Evolutionary conservation across 53 echinoderm and acorn worm genomes (phyloP).

Genomic region (Luidia sarsii): DNA sequence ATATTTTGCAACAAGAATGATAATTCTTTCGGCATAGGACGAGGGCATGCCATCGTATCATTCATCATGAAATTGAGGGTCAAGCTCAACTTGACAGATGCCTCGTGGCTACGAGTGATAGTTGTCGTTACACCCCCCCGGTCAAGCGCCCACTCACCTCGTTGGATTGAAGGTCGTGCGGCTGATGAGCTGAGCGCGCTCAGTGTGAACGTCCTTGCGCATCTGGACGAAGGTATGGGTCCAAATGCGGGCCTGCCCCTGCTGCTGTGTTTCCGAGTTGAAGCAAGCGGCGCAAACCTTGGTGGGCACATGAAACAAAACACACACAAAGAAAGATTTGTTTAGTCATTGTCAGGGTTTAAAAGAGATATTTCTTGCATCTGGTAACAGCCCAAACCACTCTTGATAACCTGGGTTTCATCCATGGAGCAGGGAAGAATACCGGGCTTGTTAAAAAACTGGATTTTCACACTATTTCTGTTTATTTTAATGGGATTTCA

Average conservation of each 20-base stretch:
- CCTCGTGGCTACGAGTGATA: no score
- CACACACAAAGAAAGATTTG: neutral
- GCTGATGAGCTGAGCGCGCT: neutral
- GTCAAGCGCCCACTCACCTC: no score
- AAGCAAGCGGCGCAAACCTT: slow-evolving; percentile 76
- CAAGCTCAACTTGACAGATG: no score
- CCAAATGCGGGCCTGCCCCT: slow-evolving; percentile 57
- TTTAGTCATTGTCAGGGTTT: no score
- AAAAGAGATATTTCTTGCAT: neutral
- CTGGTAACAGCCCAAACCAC: neutral
- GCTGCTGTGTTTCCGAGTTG: slow-evolving; percentile 60
- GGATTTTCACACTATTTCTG: no score
- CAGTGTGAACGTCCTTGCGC: slow-evolving; percentile 13
- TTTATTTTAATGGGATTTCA: no score
- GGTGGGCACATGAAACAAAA: neutral
- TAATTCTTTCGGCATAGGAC: no score
- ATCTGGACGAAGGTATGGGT: slow-evolving; percentile 39
- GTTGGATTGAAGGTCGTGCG: neutral
- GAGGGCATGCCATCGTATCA: no score
- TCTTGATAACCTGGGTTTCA: neutral
- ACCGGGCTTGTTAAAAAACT: no score
- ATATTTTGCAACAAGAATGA: no score
- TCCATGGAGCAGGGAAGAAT: no score
- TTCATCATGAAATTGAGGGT: no score
- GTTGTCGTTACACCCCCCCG: neutral